Evolutionary conservation across 2,113 vertebrate genomes (phyloP).

Genomic region (Ramphastos sulfuratus): DNA sequence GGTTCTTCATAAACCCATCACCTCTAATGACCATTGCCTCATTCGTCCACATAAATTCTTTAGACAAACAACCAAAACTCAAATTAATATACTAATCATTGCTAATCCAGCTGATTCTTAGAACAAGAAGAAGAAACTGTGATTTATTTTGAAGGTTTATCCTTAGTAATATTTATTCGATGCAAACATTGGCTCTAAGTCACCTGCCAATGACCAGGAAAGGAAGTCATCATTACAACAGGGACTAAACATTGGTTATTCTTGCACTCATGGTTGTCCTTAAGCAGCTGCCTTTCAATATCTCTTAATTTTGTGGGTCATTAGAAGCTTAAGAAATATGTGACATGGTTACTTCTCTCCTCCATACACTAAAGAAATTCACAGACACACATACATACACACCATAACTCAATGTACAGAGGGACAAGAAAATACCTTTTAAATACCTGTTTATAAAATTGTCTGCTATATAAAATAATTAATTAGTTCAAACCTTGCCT

Average conservation of each 20-base stretch:
- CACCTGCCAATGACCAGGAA: not conserved
- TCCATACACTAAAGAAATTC: not conserved
- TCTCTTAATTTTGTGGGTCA: not conserved
- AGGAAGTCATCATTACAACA: not conserved
- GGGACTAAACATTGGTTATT: not conserved
- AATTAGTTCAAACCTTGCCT: not conserved
- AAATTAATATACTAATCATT: not conserved
- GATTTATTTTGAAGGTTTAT: not conserved
- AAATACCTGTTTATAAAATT: not conserved
- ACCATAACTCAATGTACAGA: not conserved
- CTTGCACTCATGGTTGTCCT: not conserved
- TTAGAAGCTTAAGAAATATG: not conserved
- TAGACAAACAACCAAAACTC: slow-evolving; percentile 13
- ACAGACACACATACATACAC: not conserved
- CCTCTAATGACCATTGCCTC: not conserved
- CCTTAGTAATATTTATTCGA: not conserved
- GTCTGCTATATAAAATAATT: too few species aligned
- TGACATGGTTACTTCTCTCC: not conserved
- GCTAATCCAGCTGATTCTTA: not conserved
- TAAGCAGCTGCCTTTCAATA: not conserved
- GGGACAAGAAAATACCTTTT: not conserved
- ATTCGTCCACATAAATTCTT: not conserved
- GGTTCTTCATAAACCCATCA: not conserved
- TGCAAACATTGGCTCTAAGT: not conserved
- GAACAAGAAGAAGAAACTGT: not conserved